These are phyloP conservation scores for Rousettus leschenaultii DNA, from an alignment of 2,113 vertebrate genomes.

Conservation along the genomic window DNA sequence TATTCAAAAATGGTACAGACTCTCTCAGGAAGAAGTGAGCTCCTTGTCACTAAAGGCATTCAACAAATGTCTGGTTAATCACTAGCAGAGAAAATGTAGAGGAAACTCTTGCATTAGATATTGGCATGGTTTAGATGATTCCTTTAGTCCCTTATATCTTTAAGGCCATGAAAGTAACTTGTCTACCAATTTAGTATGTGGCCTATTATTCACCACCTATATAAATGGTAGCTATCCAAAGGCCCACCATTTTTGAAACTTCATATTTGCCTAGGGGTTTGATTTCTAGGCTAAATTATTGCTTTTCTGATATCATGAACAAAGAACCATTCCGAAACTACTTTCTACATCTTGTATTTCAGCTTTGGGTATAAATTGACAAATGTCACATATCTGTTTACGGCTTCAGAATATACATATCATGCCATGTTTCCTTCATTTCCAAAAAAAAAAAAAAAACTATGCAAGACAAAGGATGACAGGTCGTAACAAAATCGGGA, in stretches of 20 bases:
- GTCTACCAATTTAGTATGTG: neutral
- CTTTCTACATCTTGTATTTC: neutral
- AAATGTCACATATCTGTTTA: neutral
- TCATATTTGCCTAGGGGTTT: neutral
- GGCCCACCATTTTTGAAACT: neutral
- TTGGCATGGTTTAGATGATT: neutral
- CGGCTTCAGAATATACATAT: neutral
- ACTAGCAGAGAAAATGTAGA: neutral
- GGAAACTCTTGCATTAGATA: neutral
- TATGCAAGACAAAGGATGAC: neutral
- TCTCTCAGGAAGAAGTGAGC: neutral
- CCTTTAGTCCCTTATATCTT: neutral
- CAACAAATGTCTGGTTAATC: neutral
- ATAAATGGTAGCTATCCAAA: neutral
- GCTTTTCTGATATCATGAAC: neutral
- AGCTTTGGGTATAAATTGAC: neutral
- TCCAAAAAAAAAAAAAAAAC: neutral
- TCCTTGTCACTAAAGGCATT: neutral
- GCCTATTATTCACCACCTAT: neutral
- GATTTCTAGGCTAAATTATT: neutral
- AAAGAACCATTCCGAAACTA: neutral
- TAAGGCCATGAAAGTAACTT: neutral
- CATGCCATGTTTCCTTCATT: neutral
- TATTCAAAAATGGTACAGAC: neutral
- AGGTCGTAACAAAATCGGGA: neutral